Percentiles rank a stretch among this genome's conserved stretches.
phyloP scores from a whole-genome alignment of 2,888 invertebrate genomes.

The Himalopsyche kuldschensis region DNA sequence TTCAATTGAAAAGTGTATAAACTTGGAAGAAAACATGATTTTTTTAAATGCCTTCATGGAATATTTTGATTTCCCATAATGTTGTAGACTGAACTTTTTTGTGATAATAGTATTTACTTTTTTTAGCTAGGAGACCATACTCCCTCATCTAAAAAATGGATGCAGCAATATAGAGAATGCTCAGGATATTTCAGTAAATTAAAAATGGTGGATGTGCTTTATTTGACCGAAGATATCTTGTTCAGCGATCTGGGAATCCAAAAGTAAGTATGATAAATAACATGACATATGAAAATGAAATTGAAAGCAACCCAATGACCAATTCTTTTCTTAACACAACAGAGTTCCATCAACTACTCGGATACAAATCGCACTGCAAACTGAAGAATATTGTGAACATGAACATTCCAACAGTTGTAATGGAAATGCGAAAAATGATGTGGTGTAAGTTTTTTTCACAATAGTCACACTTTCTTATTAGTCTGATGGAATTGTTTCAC shows the following conservation, averaged over 20 bases:
- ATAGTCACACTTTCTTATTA: too few relatives aligned
- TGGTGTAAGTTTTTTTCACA: conserved; percentile 39
- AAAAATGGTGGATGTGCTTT: conserved; percentile 49
- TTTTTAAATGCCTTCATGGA: too few relatives aligned
- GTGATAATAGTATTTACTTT: too few relatives aligned
- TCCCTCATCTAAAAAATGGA: conserved; percentile 53
- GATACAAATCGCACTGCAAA: conserved; percentile 41
- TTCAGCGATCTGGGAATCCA: conserved; percentile 49
- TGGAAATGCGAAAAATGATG: conserved; percentile 42
- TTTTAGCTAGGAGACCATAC: conserved; percentile 29
- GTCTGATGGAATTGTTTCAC: too few relatives aligned
- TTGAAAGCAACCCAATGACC: neutral
- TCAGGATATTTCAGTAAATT: conserved; percentile 58
- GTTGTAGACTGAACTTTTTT: too few relatives aligned
- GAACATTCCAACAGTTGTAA: conserved; percentile 44
- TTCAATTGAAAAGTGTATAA: too few relatives aligned
- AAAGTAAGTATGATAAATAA: conserved; percentile 43
- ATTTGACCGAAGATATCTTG: conserved; percentile 50
- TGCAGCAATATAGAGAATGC: conserved; percentile 59
- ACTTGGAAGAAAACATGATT: too few relatives aligned
- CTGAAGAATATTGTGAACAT: conserved; percentile 39
- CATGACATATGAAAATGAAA: neutral
- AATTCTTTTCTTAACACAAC: conserved; percentile 18
- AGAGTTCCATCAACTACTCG: conserved; percentile 53
- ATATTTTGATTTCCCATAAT: too few relatives aligned